These are phyloP conservation scores for Diadophis punctatus DNA, from an alignment of 2,113 vertebrate genomes.

Conservation along the genomic window DNA sequence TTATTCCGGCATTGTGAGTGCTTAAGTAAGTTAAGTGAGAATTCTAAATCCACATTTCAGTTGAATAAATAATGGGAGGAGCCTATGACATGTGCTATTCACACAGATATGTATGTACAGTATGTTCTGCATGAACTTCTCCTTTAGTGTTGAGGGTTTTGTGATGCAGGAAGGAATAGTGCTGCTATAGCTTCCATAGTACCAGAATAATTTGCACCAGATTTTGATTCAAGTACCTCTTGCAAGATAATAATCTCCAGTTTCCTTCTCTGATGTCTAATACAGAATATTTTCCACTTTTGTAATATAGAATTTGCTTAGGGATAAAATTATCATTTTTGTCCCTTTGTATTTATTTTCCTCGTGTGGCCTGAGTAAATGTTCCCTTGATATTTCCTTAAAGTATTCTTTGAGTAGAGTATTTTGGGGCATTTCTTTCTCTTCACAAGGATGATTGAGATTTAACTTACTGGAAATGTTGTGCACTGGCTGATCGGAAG, in stretches of 20 bases:
- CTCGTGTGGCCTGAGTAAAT: conserved; percentile 27
- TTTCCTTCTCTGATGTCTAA: background rate
- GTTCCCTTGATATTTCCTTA: conserved; percentile 26
- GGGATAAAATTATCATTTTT: conserved; percentile 39
- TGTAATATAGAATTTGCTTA: background rate
- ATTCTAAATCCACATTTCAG: background rate
- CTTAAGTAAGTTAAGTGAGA: background rate
- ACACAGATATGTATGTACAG: too few species aligned
- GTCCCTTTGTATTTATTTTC: conserved; percentile 10
- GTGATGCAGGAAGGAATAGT: background rate
- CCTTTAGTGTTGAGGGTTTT: background rate
- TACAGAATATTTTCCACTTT: background rate
- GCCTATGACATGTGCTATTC: background rate
- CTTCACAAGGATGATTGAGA: conserved; percentile 26
- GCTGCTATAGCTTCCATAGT: background rate
- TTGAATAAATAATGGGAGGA: background rate
- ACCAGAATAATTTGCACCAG: background rate
- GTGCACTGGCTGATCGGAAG: conserved; percentile 43
- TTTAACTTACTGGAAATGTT: conserved; percentile 47
- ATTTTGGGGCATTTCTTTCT: background rate
- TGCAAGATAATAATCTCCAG: too few species aligned
- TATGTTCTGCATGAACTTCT: background rate
- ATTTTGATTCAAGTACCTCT: background rate
- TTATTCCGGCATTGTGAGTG: background rate
- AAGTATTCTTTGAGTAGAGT: conserved; percentile 23